A percentile compares a stretch with the other conserved stretches of the same genome.
Evolutionary conservation across 23 tunicate species (phyloP).

Genomic region (Trididemnum nubilum): DNA sequence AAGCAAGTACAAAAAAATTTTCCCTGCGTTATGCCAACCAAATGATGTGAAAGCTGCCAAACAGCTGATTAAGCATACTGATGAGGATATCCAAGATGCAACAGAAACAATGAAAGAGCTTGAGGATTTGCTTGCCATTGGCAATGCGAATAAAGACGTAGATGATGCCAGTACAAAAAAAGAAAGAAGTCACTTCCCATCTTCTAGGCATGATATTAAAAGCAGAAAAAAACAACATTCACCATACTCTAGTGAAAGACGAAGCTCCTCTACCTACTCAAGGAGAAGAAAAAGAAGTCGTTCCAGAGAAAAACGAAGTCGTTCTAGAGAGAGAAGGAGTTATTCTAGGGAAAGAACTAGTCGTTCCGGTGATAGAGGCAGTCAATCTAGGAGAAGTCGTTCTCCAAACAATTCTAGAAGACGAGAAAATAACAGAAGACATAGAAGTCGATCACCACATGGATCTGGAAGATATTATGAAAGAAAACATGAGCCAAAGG

Average conservation of each 20-base stretch:
- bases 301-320: background rate
- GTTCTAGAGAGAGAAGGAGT: background rate
- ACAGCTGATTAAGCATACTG: background rate
- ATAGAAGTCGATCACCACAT: constrained; percentile 46
- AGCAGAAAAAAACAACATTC: background rate
- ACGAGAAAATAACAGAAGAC: background rate
- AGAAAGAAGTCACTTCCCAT: constrained; percentile 14
- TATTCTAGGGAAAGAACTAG: too few relatives aligned
- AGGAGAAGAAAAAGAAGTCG: constrained; percentile 2
- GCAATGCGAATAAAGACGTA: background rate
- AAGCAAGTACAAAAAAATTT: constrained; percentile 50
- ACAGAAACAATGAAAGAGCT: constrained; percentile 67
- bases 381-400: background rate
- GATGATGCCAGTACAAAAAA: background rate
- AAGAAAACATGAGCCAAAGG: constrained; percentile 11
- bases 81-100: constrained; percentile 42
- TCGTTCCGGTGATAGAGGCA: background rate
- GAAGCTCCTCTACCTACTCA: background rate
- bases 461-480: constrained; percentile 32
- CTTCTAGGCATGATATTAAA: constrained; percentile 4
- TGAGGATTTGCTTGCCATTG: constrained; percentile 35
- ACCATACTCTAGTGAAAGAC: background rate
- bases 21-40: constrained; percentile 83
- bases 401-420: background rate
- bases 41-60: constrained; percentile 44